Evolutionary conservation across 1,140 invertebrate species (phyloP).

Genomic region (Brachionus calyciflorus): DNA sequence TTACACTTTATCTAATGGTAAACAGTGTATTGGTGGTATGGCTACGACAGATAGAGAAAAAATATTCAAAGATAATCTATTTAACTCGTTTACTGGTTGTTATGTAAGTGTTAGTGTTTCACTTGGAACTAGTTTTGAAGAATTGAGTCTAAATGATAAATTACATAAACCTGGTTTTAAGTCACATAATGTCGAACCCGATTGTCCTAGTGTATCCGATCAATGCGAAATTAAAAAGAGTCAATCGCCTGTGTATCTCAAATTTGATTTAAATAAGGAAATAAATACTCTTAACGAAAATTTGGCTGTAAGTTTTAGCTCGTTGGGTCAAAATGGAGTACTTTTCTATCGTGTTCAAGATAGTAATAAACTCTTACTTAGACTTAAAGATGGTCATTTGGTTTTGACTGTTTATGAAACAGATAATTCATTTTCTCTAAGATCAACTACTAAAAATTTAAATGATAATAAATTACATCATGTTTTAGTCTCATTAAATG

Average conservation of each 20-base stretch:
- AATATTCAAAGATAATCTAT: constrained; percentile 38
- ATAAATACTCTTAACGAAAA: neutral
- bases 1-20: constrained; percentile 19
- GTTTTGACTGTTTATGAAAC: neutral
- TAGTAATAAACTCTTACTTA: neutral
- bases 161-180: constrained; percentile 28
- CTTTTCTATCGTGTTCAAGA: constrained; percentile 25
- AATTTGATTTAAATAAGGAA: neutral
- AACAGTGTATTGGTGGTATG: constrained; percentile 43
- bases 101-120: neutral
- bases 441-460: constrained; percentile 10
- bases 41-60: constrained; percentile 31
- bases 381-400: neutral
- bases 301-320: constrained; percentile 21
- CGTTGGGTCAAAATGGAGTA: neutral
- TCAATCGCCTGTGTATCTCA: neutral
- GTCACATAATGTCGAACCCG: constrained; percentile 17
- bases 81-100: constrained; percentile 27
- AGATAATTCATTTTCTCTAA: neutral
- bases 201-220: constrained; percentile 21
- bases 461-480: constrained; percentile 41
- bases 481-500: neutral
- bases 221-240: constrained; percentile 40
- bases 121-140: neutral
- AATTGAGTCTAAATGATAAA: constrained; percentile 25